Conservation (phyloP, 2,888 invertebrate species). For the Apotomis capreana region DNA sequence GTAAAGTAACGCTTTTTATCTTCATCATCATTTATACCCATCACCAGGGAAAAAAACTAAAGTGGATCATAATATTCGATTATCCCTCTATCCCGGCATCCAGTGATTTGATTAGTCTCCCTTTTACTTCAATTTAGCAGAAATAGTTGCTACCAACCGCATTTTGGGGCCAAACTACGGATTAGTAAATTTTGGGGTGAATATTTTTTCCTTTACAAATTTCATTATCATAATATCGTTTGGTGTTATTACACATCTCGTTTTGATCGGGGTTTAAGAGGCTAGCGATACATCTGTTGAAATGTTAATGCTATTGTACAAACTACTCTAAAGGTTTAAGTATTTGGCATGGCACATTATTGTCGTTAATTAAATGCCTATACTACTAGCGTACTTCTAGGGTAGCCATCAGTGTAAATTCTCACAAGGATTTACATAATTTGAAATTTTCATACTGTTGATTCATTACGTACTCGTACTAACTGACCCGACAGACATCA, state of each 20-base stretch:
- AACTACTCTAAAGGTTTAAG: background rate
- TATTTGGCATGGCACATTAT: too few relatives aligned
- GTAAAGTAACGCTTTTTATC: slow-evolving; percentile 11
- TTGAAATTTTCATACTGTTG: too few relatives aligned
- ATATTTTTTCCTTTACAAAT: slow-evolving; percentile 64
- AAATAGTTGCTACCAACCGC: slow-evolving; percentile 72
- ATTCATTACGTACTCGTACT: too few relatives aligned
- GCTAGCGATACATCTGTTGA: slow-evolving; percentile 43
- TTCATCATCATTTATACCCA: slow-evolving; percentile 46
- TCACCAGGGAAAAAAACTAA: slow-evolving; percentile 61
- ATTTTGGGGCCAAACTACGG: slow-evolving; percentile 65
- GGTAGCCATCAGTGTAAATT: too few relatives aligned
- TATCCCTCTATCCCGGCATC: slow-evolving; percentile 56
- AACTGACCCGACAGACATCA: too few relatives aligned
- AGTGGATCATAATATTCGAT: slow-evolving; percentile 70
- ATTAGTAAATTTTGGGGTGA: slow-evolving; percentile 64
- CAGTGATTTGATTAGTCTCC: slow-evolving; percentile 73
- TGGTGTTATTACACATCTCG: slow-evolving; percentile 49
- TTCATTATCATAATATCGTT: slow-evolving; percentile 68
- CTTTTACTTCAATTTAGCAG: slow-evolving; percentile 71
- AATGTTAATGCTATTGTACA: slow-evolving; percentile 2
- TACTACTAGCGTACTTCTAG: too few relatives aligned
- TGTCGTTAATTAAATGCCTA: too few relatives aligned
- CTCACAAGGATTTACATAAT: too few relatives aligned
- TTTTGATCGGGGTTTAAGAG: slow-evolving; percentile 48